Evolutionary conservation across 1,140 invertebrate genomes (phyloP), one percentile per base, ranked within the genome.

Genomic region (Leptopilina boulardi): DNA sequence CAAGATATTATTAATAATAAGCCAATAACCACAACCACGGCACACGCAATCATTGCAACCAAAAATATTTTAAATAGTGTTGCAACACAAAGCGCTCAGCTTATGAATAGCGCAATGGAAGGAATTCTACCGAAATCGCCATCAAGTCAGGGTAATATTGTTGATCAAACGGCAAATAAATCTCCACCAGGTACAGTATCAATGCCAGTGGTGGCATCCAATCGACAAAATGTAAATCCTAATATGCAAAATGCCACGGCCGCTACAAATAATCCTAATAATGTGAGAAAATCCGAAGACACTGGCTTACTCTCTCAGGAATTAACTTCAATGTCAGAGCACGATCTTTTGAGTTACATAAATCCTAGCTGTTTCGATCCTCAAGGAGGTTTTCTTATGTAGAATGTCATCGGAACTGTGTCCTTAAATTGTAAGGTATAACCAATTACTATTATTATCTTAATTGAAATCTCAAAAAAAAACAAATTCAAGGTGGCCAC

Each of bases 311-410:
- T 94, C 78, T 92, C 93, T 2, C 94, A 95, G 86, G 94, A 95
- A 30, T 91, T 97, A 75, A 95, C 95, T 19, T 93, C 94, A 71
- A 96, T 97, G 94, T 96, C 95, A 72, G 96, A 96, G 84, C 94
- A 95, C 87, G 96, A 97, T 91, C 92, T 97, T 75, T 92, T 97
- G 70, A 96, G 94, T 86, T 96, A 96, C 87, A 97, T 97, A 71
- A 96, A 97, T 92, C 95, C 96, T 15, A 96, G 94, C 89, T 96
- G 95, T 88, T 97, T 97, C 85, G 95, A 96, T 91, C 94, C 87
- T 5, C 89, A 91, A 71, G 87, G 82, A 18, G 85, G 84, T 51
- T 91, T 91, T 77, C 87, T 91, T 41, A 89, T 91, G 86, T 91
- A 89, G 81, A 47, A 10, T 42, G n/a, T 56, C 34, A 19, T 11